Evolutionary conservation across 2,797 vertebrate species (phyloP).

Genomic region (Betta splendens): DNA sequence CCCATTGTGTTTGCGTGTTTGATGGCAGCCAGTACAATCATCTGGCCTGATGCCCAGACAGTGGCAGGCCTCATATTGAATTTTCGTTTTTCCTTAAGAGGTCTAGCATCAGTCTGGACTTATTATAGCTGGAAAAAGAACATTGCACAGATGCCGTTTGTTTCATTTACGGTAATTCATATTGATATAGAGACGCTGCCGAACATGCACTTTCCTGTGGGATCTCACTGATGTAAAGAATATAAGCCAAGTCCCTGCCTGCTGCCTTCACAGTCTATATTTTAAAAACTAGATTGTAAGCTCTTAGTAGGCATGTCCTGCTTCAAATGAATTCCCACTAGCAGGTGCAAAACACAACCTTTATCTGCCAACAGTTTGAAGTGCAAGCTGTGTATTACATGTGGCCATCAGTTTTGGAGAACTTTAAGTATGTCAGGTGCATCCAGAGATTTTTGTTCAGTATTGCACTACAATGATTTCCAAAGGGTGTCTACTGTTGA

Average conservation of each 20-base stretch:
- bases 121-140: constrained; percentile 7
- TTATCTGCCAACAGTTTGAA: no score
- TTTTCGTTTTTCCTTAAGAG: constrained; percentile 17
- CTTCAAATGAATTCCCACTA: no score
- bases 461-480: background rate
- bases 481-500: background rate
- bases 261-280: background rate
- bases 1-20: constrained; percentile 29
- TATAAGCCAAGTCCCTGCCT: background rate
- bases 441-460: background rate
- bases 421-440: no score
- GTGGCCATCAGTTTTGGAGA: no score
- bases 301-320: no score
- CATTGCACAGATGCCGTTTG: background rate
- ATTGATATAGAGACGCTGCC: background rate
- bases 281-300: no score
- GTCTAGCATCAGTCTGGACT: constrained; percentile 12
- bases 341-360: no score
- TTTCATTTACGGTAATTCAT: constrained; percentile 9
- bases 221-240: background rate
- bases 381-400: no score
- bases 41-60: constrained; percentile 15
- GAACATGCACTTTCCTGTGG: background rate
- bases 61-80: constrained; percentile 16
- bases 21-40: constrained; percentile 19